Percentiles rank a stretch among this genome's conserved stretches.
phyloP scores from a whole-genome alignment of 2,113 vertebrate genomes.

The Vireo altiloquus region DNA sequence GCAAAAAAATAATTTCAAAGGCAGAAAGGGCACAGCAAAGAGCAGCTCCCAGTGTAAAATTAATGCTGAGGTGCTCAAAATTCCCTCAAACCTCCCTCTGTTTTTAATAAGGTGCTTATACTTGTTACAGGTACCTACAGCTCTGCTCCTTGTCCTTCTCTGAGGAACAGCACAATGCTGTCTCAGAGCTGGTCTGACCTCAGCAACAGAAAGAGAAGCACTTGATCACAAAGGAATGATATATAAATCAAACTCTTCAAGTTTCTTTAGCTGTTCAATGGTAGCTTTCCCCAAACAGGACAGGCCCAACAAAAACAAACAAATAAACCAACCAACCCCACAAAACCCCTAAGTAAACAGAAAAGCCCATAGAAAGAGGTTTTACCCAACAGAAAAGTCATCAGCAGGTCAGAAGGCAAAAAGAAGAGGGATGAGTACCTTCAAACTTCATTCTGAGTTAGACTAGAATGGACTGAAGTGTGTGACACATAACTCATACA shows the following conservation, averaged over 20 bases:
- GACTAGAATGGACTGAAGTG: background rate
- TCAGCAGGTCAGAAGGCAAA: background rate
- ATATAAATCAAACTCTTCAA: background rate
- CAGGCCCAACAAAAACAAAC: background rate
- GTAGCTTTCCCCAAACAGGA: background rate
- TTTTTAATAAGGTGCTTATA: background rate
- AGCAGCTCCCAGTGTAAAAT: background rate
- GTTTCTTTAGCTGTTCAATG: background rate
- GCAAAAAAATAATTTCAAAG: background rate
- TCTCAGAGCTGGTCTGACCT: background rate
- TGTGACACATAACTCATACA: background rate
- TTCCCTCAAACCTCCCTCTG: background rate
- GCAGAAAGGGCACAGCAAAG: background rate
- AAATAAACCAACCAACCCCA: fast-evolving
- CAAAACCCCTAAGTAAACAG: background rate
- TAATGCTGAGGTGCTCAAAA: background rate
- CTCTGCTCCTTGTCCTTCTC: background rate
- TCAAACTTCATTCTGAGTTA: background rate
- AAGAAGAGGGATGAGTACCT: background rate
- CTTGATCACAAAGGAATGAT: background rate
- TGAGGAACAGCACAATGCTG: background rate
- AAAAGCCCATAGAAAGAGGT: background rate
- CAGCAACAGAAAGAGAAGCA: background rate
- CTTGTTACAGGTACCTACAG: background rate
- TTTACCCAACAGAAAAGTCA: background rate